These are phyloP conservation scores for Scaptomyza pallida DNA, from an alignment of 1,140 invertebrate genomes.

Conservation along the genomic window DNA sequence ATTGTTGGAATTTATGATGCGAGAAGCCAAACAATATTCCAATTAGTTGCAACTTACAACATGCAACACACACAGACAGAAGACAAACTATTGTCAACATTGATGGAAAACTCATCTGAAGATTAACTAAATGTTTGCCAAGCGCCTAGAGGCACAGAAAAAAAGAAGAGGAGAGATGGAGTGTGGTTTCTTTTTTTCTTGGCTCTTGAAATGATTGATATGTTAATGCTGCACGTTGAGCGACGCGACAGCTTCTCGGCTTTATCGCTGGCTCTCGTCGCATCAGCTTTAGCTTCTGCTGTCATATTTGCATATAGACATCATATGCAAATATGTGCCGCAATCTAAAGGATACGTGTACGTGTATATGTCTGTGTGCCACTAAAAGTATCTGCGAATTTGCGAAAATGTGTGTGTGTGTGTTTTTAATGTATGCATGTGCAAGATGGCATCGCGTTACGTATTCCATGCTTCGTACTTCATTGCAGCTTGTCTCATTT, in stretches of 20 bases:
- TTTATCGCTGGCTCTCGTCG: neutral
- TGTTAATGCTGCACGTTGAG: slow-evolving; percentile 67
- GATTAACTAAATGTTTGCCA: slow-evolving; percentile 48
- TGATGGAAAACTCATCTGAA: slow-evolving; percentile 28
- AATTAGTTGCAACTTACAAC: slow-evolving; percentile 54
- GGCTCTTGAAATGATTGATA: slow-evolving; percentile 72
- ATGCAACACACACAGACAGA: slow-evolving; percentile 8
- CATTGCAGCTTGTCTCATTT: slow-evolving; percentile 66
- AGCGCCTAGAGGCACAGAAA: slow-evolving; percentile 15
- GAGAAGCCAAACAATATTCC: slow-evolving; percentile 31
- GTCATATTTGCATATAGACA: slow-evolving; percentile 76
- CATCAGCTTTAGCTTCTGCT: slow-evolving; percentile 3
- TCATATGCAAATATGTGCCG: slow-evolving; percentile 77
- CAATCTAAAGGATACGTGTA: slow-evolving; percentile 55
- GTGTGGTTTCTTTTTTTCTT: neutral
- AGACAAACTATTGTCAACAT: slow-evolving; percentile 7
- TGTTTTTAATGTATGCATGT: slow-evolving; percentile 68
- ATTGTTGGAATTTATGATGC: slow-evolving; percentile 45
- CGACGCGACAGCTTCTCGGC: slow-evolving; percentile 48
- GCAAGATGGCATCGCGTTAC: slow-evolving; percentile 52
- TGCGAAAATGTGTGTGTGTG: slow-evolving; percentile 58
- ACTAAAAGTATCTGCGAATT: slow-evolving; percentile 73
- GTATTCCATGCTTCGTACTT: slow-evolving; percentile 18
- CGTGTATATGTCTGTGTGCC: slow-evolving; percentile 12
- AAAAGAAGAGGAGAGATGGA: slow-evolving; percentile 1